A percentile compares a stretch with the other conserved stretches of the same genome.
Evolutionary conservation across 1,140 invertebrate species (phyloP).

Genomic region (Phthorimaea operculella): DNA sequence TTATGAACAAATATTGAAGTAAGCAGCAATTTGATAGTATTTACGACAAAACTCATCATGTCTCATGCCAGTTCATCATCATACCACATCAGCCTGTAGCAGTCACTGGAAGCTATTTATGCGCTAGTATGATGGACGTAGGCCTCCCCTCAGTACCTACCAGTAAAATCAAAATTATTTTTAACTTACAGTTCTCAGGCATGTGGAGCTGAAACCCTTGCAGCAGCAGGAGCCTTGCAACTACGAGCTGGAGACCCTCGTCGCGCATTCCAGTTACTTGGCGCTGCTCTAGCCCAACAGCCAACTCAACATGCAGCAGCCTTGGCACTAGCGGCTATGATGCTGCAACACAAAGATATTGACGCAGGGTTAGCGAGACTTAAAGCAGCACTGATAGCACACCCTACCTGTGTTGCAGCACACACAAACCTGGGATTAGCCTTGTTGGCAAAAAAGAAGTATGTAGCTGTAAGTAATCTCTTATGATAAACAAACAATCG

Average conservation of each 20-base stretch:
- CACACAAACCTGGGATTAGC: constrained; percentile 51
- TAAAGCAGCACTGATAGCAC: constrained; percentile 44
- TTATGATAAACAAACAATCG: too few species aligned
- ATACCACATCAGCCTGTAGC: too few species aligned
- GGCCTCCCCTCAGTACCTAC: too few species aligned
- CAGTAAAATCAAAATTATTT: too few species aligned
- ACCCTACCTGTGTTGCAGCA: constrained; percentile 51
- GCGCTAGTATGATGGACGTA: too few species aligned
- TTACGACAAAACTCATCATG: too few species aligned
- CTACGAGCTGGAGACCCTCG: constrained; percentile 47
- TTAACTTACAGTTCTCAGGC: constrained; percentile 24
- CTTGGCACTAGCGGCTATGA: constrained; percentile 52
- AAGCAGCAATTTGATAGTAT: constrained; percentile 11
- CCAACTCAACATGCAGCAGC: constrained; percentile 53
- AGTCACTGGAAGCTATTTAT: too few species aligned
- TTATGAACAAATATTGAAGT: constrained; percentile 47
- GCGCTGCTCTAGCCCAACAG: constrained; percentile 46
- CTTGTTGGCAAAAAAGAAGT: constrained; percentile 53
- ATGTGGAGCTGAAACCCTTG: constrained; percentile 52
- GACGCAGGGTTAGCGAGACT: constrained; percentile 48
- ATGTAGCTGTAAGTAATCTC: constrained; percentile 38
- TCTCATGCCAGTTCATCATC: too few species aligned
- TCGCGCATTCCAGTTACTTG: constrained; percentile 50
- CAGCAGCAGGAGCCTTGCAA: constrained; percentile 46
- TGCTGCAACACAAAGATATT: constrained; percentile 50